Evolutionary conservation across 1,140 invertebrate genomes (phyloP).

Genomic region (Drosophila miranda): DNA sequence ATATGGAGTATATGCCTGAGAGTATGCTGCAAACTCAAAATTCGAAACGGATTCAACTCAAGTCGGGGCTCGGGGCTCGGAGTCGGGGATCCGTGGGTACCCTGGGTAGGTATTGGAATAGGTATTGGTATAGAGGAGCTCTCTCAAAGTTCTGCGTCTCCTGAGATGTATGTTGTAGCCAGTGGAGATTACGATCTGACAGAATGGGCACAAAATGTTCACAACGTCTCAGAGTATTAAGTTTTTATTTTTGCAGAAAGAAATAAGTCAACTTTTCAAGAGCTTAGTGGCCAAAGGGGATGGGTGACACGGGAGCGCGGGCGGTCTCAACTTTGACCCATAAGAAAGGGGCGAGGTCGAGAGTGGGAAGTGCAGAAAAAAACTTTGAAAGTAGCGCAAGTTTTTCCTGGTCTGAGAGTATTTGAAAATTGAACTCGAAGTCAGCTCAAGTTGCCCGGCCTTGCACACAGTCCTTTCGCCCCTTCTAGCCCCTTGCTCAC

Average conservation of each 20-base stretch:
- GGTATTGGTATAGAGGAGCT: conserved; percentile 9
- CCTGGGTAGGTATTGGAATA: no score
- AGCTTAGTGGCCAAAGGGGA: conserved; percentile 44
- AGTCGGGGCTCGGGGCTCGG: conserved; percentile 11
- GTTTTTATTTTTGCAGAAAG: conserved; percentile 23
- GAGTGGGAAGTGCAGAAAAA: conserved; percentile 19
- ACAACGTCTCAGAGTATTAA: conserved; percentile 42
- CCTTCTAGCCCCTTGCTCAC: conserved; percentile 5
- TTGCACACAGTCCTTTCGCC: background rate
- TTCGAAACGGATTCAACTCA: conserved; percentile 22
- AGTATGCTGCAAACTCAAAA: conserved; percentile 64
- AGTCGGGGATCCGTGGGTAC: background rate
- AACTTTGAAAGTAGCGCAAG: conserved; percentile 65
- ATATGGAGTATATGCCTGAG: conserved; percentile 60
- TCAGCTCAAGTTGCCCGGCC: conserved; percentile 25
- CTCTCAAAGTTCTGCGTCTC: conserved; percentile 26
- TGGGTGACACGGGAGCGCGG: conserved; percentile 14
- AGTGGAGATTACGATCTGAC: conserved; percentile 15
- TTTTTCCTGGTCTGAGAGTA: conserved; percentile 55
- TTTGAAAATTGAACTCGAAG: conserved; percentile 74
- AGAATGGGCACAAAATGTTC: conserved; percentile 48
- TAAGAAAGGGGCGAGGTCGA: conserved; percentile 28
- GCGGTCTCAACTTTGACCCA: conserved; percentile 72
- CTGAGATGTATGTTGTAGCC: conserved; percentile 16
- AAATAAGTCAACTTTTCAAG: conserved; percentile 65